These are phyloP conservation scores for Eremophila alpestris DNA, from an alignment of 2,797 vertebrate species.

Conservation along the genomic window DNA sequence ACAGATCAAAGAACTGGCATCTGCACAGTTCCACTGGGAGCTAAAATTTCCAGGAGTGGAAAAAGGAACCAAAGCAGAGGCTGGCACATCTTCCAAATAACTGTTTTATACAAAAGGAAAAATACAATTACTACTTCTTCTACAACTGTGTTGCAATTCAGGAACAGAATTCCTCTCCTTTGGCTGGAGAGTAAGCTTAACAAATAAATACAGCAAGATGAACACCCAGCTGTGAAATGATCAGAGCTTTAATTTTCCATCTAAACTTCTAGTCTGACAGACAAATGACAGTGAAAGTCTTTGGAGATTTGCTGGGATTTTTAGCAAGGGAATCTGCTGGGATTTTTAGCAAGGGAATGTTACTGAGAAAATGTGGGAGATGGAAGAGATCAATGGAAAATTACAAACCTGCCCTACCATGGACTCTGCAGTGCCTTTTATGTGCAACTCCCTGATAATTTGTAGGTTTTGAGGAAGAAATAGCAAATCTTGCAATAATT, in stretches of 20 bases:
- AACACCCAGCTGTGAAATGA: neutral
- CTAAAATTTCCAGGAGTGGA: neutral
- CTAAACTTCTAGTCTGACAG: neutral
- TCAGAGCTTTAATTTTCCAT: neutral
- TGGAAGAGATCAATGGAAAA: neutral
- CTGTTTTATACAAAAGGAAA: neutral
- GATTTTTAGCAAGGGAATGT: neutral
- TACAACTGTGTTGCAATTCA: neutral
- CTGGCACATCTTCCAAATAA: neutral
- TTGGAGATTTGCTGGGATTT: neutral
- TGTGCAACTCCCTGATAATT: neutral
- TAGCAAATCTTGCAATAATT: neutral
- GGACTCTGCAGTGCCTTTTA: neutral
- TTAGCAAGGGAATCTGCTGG: neutral
- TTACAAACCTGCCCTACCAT: neutral
- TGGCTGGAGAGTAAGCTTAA: neutral
- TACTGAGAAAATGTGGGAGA: neutral
- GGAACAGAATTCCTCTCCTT: neutral
- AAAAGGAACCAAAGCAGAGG: neutral
- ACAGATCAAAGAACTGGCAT: constrained; percentile 10
- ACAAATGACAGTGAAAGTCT: neutral
- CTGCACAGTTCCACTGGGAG: neutral
- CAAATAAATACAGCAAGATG: neutral
- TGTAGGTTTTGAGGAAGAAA: neutral
- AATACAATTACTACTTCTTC: neutral